Percentiles rank a stretch among this genome's conserved stretches.
phyloP scores from a whole-genome alignment of 2,888 invertebrate species.

The Oscheius myriophilus region DNA sequence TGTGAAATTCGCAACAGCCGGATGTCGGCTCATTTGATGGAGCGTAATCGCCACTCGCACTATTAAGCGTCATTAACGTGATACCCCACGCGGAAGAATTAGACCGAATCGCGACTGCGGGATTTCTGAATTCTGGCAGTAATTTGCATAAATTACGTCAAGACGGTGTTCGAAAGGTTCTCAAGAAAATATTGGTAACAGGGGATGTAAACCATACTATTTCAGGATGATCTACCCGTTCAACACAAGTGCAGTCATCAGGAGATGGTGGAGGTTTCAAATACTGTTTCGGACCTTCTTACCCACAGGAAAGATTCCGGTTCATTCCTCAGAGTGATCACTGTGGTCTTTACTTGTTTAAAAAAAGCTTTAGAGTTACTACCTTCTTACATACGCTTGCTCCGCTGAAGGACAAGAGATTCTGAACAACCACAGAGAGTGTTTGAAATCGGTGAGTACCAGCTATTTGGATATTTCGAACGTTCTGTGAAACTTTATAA shows the following conservation, averaged over 20 bases:
- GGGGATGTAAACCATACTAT: background rate
- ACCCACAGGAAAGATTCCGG: conserved; percentile 69
- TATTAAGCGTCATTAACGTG: conserved; percentile 31
- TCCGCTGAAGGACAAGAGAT: conserved; percentile 68
- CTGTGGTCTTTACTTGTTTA: background rate
- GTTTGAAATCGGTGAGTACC: conserved; percentile 52
- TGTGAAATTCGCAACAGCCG: background rate
- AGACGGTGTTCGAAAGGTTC: no score
- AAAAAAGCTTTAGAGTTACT: conserved; percentile 56
- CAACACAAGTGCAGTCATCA: conserved; percentile 64
- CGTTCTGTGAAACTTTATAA: background rate
- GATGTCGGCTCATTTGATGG: conserved; percentile 29
- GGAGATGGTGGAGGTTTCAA: conserved; percentile 65
- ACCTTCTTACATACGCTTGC: conserved; percentile 68
- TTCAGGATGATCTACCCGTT: conserved; percentile 66
- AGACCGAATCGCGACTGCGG: conserved; percentile 19
- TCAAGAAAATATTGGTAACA: no score
- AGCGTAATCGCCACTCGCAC: conserved; percentile 21
- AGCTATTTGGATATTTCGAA: background rate
- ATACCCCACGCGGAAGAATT: conserved; percentile 34
- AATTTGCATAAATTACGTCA: conserved; percentile 1
- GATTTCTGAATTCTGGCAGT: conserved; percentile 22
- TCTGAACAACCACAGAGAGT: conserved; percentile 62
- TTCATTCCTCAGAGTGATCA: conserved; percentile 60
- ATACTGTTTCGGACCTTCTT: conserved; percentile 61